Evolutionary conservation across 2,113 vertebrate genomes (phyloP), one percentile per base, ranked within the genome.

Genomic region (Arenaria interpres): DNA sequence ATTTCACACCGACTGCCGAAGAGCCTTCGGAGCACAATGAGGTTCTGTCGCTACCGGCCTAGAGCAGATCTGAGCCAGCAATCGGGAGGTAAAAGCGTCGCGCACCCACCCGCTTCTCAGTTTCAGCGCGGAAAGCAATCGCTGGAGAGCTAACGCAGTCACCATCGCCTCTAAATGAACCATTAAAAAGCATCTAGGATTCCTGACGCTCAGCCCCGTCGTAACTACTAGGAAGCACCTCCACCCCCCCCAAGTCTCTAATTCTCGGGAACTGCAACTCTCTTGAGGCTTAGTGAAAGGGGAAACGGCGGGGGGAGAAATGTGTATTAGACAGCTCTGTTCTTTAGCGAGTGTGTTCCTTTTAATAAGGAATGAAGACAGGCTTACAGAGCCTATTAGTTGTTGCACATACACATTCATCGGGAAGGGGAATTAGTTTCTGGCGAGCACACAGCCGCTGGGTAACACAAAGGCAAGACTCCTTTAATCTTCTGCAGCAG

Each of bases 401-500:
- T 85, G 85, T 69, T 92, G 50, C 91, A 73, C 72, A 69, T 14
- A 23, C 89, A 74, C 79, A 50, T 88, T 92, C 94, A 28, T 6
- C 6, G 77, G 88, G 45, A 89, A 88, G 77, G 77, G 63, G 89
- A 95, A 89, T 95, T 73, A 79, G 90, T 46, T 96, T 76, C 85
- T 95, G 95, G 88, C 80, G 28, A 48, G 92, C 74, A 18, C 82
- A 18, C 30, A 91, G 89, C 73, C 10, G 10, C 71, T 60, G 91
- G 68, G 33, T 66, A 60, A 59, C 35, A 92, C 93, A 95, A 96
- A 97, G 67, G 60, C 82, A 60, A 66, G 45, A 4, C 83, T 90
- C 56, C 85, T 93, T 92, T 90, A 21, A 95, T 97, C 92, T 95
- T 88, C 85, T 35, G 25, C 68, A 89, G 94, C 94, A 92, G 95